Evolutionary conservation across 2,797 vertebrate genomes (phyloP).

Genomic region (Mormyrops attenuatus): DNA sequence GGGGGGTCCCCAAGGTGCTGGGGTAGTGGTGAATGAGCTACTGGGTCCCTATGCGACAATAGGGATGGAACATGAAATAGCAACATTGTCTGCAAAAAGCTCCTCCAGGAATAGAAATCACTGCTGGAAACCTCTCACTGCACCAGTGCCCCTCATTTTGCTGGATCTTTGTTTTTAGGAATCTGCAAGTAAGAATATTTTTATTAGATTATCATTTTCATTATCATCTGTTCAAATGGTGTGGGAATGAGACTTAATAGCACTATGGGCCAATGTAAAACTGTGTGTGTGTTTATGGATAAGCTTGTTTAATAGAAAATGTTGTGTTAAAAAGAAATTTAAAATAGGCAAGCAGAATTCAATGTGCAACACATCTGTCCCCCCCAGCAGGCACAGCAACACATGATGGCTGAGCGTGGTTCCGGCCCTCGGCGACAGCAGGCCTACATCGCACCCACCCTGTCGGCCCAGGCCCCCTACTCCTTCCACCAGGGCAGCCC

Average conservation of each 20-base stretch:
- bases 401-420: slow-evolving; percentile 78
- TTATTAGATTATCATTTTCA: not conserved
- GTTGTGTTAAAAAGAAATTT: not conserved
- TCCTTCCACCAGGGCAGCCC: slow-evolving; percentile 93
- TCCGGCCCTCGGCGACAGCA: slow-evolving; percentile 89
- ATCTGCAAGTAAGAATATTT: not conserved
- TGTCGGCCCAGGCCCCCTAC: slow-evolving; percentile 89
- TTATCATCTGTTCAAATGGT: not conserved
- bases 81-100: not conserved
- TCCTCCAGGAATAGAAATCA: not conserved
- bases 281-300: not conserved
- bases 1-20: too few species aligned
- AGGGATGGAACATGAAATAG: not conserved
- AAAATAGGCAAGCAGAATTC: not conserved
- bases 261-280: not conserved
- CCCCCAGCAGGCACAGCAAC: slow-evolving; percentile 81
- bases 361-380: not conserved
- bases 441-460: slow-evolving; percentile 94
- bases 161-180: not conserved
- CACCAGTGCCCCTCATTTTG: not conserved
- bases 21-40: too few species aligned
- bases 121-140: not conserved
- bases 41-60: not conserved
- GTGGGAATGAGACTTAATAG: not conserved
- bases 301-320: not conserved